These are phyloP conservation scores for Rhingia campestris DNA, from an alignment of 2,888 invertebrate species.

Conservation along the genomic window DNA sequence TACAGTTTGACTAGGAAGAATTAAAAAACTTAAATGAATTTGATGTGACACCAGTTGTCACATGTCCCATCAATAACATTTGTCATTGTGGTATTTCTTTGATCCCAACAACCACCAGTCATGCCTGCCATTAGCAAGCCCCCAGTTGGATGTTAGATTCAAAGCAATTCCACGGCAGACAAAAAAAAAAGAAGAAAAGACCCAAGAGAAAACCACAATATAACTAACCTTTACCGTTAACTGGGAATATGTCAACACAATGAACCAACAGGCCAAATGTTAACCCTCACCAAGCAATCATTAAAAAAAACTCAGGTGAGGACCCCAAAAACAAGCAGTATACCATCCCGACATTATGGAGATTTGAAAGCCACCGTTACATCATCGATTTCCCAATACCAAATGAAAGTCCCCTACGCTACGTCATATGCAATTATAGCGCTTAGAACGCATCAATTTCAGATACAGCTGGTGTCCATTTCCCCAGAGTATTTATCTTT, in stretches of 20 bases:
- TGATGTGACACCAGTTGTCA: too few relatives aligned
- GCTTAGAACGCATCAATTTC: constrained; percentile 5
- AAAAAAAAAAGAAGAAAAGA: not conserved
- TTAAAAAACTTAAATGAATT: too few relatives aligned
- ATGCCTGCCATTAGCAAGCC: too few relatives aligned
- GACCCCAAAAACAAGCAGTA: not conserved
- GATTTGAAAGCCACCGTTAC: constrained; percentile 10
- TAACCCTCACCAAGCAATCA: constrained; percentile 1
- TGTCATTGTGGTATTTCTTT: too few relatives aligned
- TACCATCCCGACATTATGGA: constrained; percentile 6
- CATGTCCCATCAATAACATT: too few relatives aligned
- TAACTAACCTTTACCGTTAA: not conserved
- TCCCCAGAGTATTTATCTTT: constrained; percentile 5
- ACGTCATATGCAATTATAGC: not conserved
- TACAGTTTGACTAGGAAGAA: too few relatives aligned
- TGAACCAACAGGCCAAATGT: not conserved
- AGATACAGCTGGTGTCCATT: not conserved
- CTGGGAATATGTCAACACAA: constrained; percentile 3
- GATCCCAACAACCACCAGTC: too few relatives aligned
- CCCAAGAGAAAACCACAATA: not conserved
- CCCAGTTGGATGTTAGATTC: too few relatives aligned
- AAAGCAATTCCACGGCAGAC: too few relatives aligned
- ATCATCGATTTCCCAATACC: constrained; percentile 9
- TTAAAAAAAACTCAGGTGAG: not conserved
- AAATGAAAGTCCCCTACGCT: constrained; percentile 4